Conservation (phyloP, 2,888 invertebrate species). For the Lepeophtheirus nordmannii region DNA sequence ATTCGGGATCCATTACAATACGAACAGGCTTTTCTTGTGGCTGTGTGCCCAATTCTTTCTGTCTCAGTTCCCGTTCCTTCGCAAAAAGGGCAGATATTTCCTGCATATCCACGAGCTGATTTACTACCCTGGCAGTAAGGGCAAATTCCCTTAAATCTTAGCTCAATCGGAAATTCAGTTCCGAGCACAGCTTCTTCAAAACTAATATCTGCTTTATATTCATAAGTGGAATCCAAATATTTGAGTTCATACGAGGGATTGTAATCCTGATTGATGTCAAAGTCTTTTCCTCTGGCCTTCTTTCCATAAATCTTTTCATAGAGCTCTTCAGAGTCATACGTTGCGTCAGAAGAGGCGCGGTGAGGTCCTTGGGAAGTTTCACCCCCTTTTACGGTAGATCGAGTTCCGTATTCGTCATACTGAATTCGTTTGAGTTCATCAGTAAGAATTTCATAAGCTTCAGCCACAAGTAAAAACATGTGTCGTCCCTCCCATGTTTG, state of each 20-base stretch:
- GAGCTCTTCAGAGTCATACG: slow-evolving; percentile 16
- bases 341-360: not conserved
- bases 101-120: slow-evolving; percentile 13
- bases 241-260: not conserved
- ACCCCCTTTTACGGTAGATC: not conserved
- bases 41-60: slow-evolving; percentile 37
- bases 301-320: slow-evolving; percentile 16
- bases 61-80: slow-evolving; percentile 25
- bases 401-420: slow-evolving; percentile 77
- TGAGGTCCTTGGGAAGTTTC: slow-evolving; percentile 16
- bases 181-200: slow-evolving; percentile 21
- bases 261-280: not conserved
- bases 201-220: not conserved
- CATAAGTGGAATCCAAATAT: not conserved
- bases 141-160: slow-evolving; percentile 7
- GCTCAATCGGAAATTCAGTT: not conserved
- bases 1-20: slow-evolving; percentile 72
- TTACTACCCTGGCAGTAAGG: slow-evolving; percentile 16
- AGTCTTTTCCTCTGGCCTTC: not conserved
- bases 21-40: slow-evolving; percentile 88
- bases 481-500: slow-evolving; percentile 37
- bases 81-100: slow-evolving; percentile 20
- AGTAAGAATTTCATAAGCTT: slow-evolving; percentile 58
- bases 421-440: slow-evolving; percentile 79
- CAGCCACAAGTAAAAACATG: slow-evolving; percentile 44